Conservation (phyloP, 2,888 invertebrate genomes). For the Macaria notata region DNA sequence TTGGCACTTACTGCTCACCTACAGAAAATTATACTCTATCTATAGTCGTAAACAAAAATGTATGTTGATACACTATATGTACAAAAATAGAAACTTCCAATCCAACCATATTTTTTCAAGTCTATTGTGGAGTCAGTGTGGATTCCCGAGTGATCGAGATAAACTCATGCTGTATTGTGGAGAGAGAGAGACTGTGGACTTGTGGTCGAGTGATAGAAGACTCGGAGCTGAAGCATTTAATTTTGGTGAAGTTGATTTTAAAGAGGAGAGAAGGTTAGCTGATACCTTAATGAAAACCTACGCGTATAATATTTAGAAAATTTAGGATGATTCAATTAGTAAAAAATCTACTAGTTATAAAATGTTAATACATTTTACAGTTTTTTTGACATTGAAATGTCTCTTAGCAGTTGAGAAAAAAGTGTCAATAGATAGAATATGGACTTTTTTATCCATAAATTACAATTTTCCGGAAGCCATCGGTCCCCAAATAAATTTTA, state of each 20-base stretch:
- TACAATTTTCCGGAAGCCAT: slow-evolving; percentile 16
- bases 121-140: slow-evolving; percentile 13
- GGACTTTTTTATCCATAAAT: slow-evolving; percentile 19
- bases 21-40: too few relatives aligned
- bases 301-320: too few relatives aligned
- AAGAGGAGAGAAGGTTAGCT: slow-evolving; percentile 9
- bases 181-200: slow-evolving; percentile 28
- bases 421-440: too few relatives aligned
- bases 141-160: slow-evolving; percentile 20
- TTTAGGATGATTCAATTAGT: too few relatives aligned
- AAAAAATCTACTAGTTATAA: too few relatives aligned
- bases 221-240: slow-evolving; percentile 24
- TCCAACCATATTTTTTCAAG: slow-evolving; percentile 7
- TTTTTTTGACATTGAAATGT: too few relatives aligned
- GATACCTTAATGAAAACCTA: too few relatives aligned
- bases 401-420: too few relatives aligned
- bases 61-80: background rate
- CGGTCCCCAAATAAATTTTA: slow-evolving; percentile 18
- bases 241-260: slow-evolving; percentile 45
- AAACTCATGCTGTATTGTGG: slow-evolving; percentile 20
- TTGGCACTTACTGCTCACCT: too few relatives aligned
- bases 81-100: background rate
- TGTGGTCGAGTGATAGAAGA: slow-evolving; percentile 57
- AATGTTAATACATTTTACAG: too few relatives aligned
- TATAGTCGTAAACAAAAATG: too few relatives aligned